Conservation (phyloP, 2,888 invertebrate genomes). For the Sylvicola cinctus region DNA sequence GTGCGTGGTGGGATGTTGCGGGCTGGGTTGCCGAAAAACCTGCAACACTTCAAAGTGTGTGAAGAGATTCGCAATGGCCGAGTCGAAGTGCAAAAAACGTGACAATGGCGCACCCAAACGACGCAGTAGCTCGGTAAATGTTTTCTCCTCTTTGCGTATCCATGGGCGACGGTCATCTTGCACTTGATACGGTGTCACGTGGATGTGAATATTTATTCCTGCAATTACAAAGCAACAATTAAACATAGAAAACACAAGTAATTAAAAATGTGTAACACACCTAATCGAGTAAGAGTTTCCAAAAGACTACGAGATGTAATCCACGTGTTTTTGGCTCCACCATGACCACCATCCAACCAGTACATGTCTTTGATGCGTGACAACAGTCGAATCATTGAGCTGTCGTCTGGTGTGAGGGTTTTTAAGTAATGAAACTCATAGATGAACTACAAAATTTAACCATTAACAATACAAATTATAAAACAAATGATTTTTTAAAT, state of each 20-base stretch:
- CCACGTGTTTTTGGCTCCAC: conserved; percentile 77
- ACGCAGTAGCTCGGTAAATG: conserved; percentile 45
- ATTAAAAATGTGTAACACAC: conserved; percentile 22
- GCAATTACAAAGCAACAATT: conserved; percentile 25
- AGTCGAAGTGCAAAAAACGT: conserved; percentile 38
- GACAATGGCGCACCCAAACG: conserved; percentile 43
- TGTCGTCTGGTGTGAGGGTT: conserved; percentile 40
- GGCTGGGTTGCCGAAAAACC: conserved; percentile 26
- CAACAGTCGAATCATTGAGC: conserved; percentile 40
- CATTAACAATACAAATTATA: neutral
- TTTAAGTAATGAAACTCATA: conserved; percentile 63
- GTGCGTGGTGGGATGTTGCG: conserved; percentile 2
- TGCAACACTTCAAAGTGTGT: conserved; percentile 60
- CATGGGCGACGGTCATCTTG: conserved; percentile 58
- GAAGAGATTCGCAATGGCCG: conserved; percentile 32
- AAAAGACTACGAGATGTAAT: conserved; percentile 55
- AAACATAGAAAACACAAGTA: conserved; percentile 4
- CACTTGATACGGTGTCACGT: conserved; percentile 84
- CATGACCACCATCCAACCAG: conserved; percentile 84
- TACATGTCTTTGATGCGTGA: conserved; percentile 52
- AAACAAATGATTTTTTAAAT: conserved; percentile 11
- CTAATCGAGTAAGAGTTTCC: conserved; percentile 46
- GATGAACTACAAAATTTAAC: conserved; percentile 34
- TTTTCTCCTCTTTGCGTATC: conserved; percentile 65
- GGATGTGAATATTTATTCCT: conserved; percentile 43